Evolutionary conservation across 1,140 invertebrate genomes (phyloP), one percentile per base, ranked within the genome.

Genomic region (Platyscapa corneri): DNA sequence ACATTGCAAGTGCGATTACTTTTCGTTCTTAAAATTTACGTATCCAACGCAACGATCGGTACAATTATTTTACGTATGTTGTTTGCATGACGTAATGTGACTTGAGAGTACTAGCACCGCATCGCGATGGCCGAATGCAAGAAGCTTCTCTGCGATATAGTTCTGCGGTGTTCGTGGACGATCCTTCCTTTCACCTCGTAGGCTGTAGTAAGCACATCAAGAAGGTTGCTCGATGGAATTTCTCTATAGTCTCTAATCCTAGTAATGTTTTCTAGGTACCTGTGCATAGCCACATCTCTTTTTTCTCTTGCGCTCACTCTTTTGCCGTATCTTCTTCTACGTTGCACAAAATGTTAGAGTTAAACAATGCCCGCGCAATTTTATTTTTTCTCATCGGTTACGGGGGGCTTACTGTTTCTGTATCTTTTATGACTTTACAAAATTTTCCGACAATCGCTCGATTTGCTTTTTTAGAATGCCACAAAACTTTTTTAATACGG

Each of bases 141-240:
- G 67, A 60, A 53, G 81, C 81, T 76, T 74, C 82, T 46, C 60
- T 16, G n/a, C 75, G 46, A 77, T 77, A 34, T 42, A 74, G 37
- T 56, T 77, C 72, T 39, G 70, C 42, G 32, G 30, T 64, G 20
- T 49, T 49, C 18, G 0, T 34, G 60, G 46, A 77, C 46, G 65
- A 32, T 79, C 83, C 60, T 84, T 84, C 83, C 83, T 79, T 84
- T 84, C 83, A 84, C 83, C 75, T 84, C 56, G 42, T 39, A 20
- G 34, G 65, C 74, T 20, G 67, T 72, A 72, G 67, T 72, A 39
- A 74, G 76, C n/a, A 79, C 83, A 85, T 85, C 76, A 85, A 85
- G 84, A 85, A 85, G 84, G 78, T 85, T 70, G 78, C 78, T n/a
- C 84, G 72, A 60, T 81, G 78, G 84, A 81, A 85, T 85, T 85